These are phyloP conservation scores for Tiphia femorata DNA, from an alignment of 2,888 invertebrate species.

Conservation along the genomic window DNA sequence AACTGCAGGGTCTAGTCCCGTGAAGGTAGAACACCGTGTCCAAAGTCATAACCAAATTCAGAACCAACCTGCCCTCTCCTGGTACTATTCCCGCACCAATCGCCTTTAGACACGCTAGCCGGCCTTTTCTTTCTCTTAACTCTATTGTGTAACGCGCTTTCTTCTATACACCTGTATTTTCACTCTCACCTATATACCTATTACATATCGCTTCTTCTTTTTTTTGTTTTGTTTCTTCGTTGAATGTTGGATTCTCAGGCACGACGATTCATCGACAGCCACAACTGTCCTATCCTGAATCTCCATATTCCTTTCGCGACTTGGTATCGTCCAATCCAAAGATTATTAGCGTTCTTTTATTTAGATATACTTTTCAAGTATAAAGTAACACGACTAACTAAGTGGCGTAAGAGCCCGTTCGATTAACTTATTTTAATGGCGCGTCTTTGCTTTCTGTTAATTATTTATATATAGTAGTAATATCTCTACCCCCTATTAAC, in stretches of 20 bases:
- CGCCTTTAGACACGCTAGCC: conserved; percentile 70
- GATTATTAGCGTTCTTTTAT: conserved; percentile 40
- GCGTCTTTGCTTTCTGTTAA: conserved; percentile 34
- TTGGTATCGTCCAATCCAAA: conserved; percentile 43
- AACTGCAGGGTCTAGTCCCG: conserved; percentile 75
- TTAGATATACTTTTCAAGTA: conserved; percentile 24
- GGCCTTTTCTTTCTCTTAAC: conserved; percentile 55
- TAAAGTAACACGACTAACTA: conserved; percentile 40
- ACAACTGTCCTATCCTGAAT: not conserved
- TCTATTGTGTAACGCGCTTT: conserved; percentile 9
- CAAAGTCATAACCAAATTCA: conserved; percentile 61
- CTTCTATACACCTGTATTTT: conserved; percentile 1
- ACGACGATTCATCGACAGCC: too few relatives aligned
- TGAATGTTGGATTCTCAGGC: not conserved
- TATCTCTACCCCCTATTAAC: conserved; percentile 22
- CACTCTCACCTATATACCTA: not conserved
- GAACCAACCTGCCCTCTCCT: conserved; percentile 65
- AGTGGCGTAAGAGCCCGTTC: conserved; percentile 23
- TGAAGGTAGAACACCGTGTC: conserved; percentile 71
- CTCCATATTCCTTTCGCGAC: conserved; percentile 20
- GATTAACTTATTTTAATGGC: conserved; percentile 37
- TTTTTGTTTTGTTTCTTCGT: not conserved
- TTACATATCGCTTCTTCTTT: conserved; percentile 1
- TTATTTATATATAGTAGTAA: conserved; percentile 40
- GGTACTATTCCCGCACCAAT: conserved; percentile 66